Conservation (phyloP, 2,888 invertebrate species). For the Tanytarsus gracilentus region DNA sequence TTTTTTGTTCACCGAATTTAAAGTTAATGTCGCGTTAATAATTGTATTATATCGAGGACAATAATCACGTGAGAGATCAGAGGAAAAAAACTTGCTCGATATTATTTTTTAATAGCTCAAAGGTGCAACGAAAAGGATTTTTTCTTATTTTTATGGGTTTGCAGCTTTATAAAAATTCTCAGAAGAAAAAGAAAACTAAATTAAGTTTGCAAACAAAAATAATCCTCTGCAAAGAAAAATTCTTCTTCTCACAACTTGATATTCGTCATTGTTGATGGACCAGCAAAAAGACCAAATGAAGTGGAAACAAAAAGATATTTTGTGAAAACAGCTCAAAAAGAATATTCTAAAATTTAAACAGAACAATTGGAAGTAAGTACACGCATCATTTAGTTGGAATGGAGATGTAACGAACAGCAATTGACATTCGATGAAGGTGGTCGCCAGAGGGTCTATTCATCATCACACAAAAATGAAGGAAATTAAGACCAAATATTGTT, state of each 20-base stretch:
- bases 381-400: neutral
- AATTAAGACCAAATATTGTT: conserved; percentile 23
- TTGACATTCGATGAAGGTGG: conserved; percentile 28
- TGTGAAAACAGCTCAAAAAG: neutral
- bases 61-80: no score
- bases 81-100: no score
- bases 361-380: neutral
- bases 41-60: neutral
- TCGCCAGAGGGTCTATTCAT: conserved; percentile 21
- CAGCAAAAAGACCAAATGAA: conserved; percentile 16
- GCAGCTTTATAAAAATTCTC: no score
- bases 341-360: no score
- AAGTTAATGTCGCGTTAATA: conserved; percentile 22
- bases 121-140: neutral
- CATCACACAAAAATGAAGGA: neutral
- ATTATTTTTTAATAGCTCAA: neutral
- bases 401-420: conserved; percentile 11
- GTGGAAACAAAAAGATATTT: neutral
- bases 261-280: neutral
- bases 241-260: neutral
- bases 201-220: neutral
- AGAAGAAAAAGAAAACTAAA: no score
- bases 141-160: no score
- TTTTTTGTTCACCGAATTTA: conserved; percentile 1
- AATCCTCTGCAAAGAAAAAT: neutral